A percentile compares a stretch with the other conserved stretches of the same genome.
phyloP scores from a whole-genome alignment of 2,888 invertebrate species.

The Yponomeuta malinellus region DNA sequence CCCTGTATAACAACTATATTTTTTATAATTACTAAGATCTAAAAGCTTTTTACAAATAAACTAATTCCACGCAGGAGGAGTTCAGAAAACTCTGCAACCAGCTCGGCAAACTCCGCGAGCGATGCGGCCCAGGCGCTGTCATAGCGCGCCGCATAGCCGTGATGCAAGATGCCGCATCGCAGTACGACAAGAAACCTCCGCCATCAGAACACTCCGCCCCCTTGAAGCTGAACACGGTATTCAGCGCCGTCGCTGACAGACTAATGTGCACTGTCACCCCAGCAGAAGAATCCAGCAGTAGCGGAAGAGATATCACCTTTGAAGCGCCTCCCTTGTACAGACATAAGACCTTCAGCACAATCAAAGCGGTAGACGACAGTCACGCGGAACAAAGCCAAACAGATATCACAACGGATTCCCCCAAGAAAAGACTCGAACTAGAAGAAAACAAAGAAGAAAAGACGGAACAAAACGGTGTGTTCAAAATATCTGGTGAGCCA shows the following conservation, averaged over 20 bases:
- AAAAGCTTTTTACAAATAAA: too few relatives aligned
- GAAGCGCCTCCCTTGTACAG: slow-evolving; percentile 65
- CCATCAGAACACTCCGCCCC: slow-evolving; percentile 65
- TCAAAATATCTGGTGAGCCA: slow-evolving; percentile 65
- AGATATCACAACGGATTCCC: slow-evolving; percentile 61
- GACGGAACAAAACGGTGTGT: slow-evolving; percentile 53
- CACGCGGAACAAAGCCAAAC: slow-evolving; percentile 62
- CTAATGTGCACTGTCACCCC: slow-evolving; percentile 71
- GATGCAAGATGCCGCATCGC: slow-evolving; percentile 86
- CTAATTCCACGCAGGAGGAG: slow-evolving; percentile 78
- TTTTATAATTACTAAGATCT: too few relatives aligned
- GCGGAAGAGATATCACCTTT: slow-evolving; percentile 63
- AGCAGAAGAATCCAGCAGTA: slow-evolving; percentile 68
- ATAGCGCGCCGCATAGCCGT: slow-evolving; percentile 84
- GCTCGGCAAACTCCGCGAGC: slow-evolving; percentile 86
- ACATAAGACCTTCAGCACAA: slow-evolving; percentile 69
- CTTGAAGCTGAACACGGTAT: slow-evolving; percentile 68
- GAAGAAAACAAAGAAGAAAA: slow-evolving; percentile 48
- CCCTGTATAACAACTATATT: too few relatives aligned
- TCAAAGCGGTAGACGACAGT: slow-evolving; percentile 56
- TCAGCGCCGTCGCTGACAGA: slow-evolving; percentile 70
- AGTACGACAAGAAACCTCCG: slow-evolving; percentile 72
- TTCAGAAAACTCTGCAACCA: slow-evolving; percentile 87
- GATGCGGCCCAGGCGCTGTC: slow-evolving; percentile 83
- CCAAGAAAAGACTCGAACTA: slow-evolving; percentile 46